A percentile compares a stretch with the other conserved stretches of the same genome.
These are phyloP conservation scores for Lissonota sp. DNA, from an alignment of 2,888 invertebrate genomes.

Conservation along the genomic window DNA sequence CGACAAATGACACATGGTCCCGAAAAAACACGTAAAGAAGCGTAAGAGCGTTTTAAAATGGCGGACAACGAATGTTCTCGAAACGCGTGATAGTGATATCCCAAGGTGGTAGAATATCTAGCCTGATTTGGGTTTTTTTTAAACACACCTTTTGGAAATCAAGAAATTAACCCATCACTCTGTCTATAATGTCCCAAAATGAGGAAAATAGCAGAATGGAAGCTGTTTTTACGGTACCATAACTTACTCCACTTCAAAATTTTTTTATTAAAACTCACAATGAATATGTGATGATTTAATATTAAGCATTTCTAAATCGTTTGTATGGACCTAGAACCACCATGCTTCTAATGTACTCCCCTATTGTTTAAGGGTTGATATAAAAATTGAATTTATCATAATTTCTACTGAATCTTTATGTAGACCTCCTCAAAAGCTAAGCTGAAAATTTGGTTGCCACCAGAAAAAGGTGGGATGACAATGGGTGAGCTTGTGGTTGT, in stretches of 20 bases:
- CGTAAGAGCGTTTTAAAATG: no score
- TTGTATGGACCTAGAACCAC: constrained; percentile 50
- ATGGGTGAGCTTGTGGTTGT: constrained; percentile 69
- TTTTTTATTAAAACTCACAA: constrained; percentile 52
- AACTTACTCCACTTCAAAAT: constrained; percentile 37
- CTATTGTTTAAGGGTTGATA: constrained; percentile 52
- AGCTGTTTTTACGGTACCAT: constrained; percentile 54
- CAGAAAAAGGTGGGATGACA: constrained; percentile 68
- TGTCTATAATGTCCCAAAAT: constrained; percentile 53
- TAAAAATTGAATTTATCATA: constrained; percentile 42
- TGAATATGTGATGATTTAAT: constrained; percentile 36
- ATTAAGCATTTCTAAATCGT: constrained; percentile 42
- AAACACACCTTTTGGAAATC: constrained; percentile 64
- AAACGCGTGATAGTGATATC: no score
- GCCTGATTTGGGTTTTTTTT: constrained; percentile 51
- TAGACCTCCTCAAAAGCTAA: constrained; percentile 60
- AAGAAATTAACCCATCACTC: constrained; percentile 42
- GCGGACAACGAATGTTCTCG: no score
- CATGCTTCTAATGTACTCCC: constrained; percentile 44
- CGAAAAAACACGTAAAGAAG: no score
- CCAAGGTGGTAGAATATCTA: constrained; percentile 60
- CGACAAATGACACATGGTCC: no score
- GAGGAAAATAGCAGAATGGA: constrained; percentile 56
- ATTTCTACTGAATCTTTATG: constrained; percentile 30
- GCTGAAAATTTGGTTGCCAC: constrained; percentile 70